Evolutionary conservation across 2,888 invertebrate genomes (phyloP), one percentile per base, ranked within the genome.

Genomic region (Pocota personata): DNA sequence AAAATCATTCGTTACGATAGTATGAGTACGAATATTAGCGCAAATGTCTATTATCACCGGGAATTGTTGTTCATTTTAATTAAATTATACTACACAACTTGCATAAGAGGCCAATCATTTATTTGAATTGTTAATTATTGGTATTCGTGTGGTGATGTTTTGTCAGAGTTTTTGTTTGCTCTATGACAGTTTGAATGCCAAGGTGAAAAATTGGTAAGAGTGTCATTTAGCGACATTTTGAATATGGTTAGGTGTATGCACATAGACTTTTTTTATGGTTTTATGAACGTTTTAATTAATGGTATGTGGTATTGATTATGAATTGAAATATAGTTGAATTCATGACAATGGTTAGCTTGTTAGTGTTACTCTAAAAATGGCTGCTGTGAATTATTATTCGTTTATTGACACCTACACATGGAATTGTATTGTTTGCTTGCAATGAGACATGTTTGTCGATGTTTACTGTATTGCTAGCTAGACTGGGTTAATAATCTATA

Each of bases 51-150:
- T 50, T 50, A 66, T 32, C 58, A 6, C 30, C 58, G 12, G 27
- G 37, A 64, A 71, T 55, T 35, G 57, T 60, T 71, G 21, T 27
- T 64, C 71, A n/a, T 48, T 78, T 78, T 79, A 79, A 79, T 79
- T 64, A 72, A 79, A 71, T 64, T 64, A 79, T 79, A n/a, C 30
- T 37, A 58, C 48, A 76, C 16, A 32, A 27, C 48, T 55, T 66
- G 55, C 35, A 66, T 58, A 66, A 66, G 66, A 58, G 66, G 16
- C 7, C 7, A 46, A 66, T 57, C 32, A 24, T 64, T 46, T 50
- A 76, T 66, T 66, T 40, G 57, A 37, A 66, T 76, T 66, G 32
- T 64, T 75, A 40, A 43, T 64, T 75, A 55, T 69, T 71, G 46
- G 16, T 35, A 55, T 43, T 43, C 37, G 21, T 43, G 21, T 35